phyloP scores from a whole-genome alignment of 2,113 vertebrate genomes.

The Anhinga anhinga region DNA sequence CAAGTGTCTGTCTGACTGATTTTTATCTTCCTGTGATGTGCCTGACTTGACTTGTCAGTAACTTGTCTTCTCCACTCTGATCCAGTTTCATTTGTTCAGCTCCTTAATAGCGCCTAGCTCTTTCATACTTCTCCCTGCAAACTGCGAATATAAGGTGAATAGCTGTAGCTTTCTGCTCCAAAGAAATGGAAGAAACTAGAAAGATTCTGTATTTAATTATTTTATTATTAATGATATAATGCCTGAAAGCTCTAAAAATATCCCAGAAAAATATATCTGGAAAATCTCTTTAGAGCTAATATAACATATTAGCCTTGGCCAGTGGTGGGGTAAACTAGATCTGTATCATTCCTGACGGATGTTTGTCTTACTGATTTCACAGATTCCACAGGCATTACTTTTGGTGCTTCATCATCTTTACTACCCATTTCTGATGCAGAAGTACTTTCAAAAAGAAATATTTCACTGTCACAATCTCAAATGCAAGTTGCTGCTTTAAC shows the following conservation, averaged over 20 bases:
- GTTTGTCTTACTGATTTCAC: neutral
- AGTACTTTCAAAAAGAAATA: neutral
- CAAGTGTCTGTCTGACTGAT: conserved; percentile 10
- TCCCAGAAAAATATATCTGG: neutral
- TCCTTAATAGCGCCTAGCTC: neutral
- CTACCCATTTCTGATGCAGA: neutral
- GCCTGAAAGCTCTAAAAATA: neutral
- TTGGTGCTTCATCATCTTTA: neutral
- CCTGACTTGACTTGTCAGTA: conserved; percentile 5
- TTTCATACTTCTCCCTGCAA: neutral
- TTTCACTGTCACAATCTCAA: neutral
- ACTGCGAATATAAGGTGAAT: neutral
- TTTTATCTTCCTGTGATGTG: neutral
- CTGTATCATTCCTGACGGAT: neutral
- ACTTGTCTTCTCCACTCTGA: neutral
- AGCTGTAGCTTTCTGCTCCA: neutral
- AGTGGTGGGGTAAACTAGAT: neutral
- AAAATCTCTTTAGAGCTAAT: neutral
- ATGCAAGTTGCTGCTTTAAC: neutral
- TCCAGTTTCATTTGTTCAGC: neutral
- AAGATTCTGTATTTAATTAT: neutral
- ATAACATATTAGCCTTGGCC: neutral
- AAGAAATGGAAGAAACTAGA: neutral
- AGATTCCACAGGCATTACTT: neutral
- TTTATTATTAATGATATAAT: neutral